phyloP scores from a whole-genome alignment of 2,888 invertebrate species.

The Phymatocera aterrima region DNA sequence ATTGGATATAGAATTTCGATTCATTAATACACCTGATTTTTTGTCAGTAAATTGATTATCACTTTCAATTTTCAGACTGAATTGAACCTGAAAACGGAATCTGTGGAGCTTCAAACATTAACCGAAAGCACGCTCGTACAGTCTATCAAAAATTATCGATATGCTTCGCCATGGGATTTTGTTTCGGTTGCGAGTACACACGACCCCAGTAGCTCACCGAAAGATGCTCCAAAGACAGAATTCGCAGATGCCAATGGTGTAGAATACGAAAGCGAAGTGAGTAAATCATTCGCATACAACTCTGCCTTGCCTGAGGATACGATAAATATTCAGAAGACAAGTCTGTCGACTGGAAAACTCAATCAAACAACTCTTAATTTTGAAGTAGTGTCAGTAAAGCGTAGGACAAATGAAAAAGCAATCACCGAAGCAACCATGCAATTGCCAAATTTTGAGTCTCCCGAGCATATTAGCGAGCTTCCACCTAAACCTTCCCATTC shows the following conservation, averaged over 20 bases:
- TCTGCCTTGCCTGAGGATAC: not conserved
- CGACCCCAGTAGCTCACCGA: not conserved
- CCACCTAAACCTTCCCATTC: not conserved
- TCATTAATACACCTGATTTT: not conserved
- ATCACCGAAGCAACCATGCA: not conserved
- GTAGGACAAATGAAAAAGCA: not conserved
- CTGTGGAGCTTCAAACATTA: constrained; percentile 28
- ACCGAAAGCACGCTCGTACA: not conserved
- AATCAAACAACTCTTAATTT: constrained; percentile 20
- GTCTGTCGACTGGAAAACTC: not conserved
- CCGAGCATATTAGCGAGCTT: not conserved
- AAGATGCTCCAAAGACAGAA: not conserved
- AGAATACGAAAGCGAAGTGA: not conserved
- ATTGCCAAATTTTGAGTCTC: not conserved
- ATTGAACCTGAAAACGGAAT: constrained; percentile 17
- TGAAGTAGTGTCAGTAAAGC: not conserved
- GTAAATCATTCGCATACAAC: not conserved
- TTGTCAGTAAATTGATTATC: not conserved
- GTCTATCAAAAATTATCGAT: not conserved
- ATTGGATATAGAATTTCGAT: not conserved
- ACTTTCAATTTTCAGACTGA: not conserved
- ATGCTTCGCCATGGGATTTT: constrained; percentile 34
- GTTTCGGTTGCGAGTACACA: not conserved
- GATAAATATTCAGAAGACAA: not conserved
- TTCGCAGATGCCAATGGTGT: not conserved